Conservation (phyloP, 2,888 invertebrate species). For the Clostera curtula region DNA sequence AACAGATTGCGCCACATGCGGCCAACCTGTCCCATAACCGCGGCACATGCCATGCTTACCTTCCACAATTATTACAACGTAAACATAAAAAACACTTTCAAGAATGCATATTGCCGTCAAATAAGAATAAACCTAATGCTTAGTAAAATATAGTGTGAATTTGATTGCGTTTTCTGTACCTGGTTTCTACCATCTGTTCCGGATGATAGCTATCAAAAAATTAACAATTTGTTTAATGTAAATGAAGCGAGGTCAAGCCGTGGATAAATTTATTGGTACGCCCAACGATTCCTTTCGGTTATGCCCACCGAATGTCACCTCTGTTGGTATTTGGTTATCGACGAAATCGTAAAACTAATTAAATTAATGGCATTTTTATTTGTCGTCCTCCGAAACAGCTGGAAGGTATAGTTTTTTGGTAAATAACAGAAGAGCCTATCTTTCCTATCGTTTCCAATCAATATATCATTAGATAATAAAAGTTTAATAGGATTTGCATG, state of each 20-base stretch:
- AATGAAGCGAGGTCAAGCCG: constrained; percentile 65
- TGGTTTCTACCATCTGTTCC: constrained; percentile 61
- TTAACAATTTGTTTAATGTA: constrained; percentile 75
- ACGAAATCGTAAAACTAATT: constrained; percentile 48
- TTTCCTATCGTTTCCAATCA: too few relatives aligned
- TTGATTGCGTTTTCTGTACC: constrained; percentile 14
- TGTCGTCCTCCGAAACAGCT: constrained; percentile 42
- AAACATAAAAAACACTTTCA: constrained; percentile 49
- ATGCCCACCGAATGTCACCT: constrained; percentile 71
- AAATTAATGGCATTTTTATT: constrained; percentile 44
- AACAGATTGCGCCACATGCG: constrained; percentile 71
- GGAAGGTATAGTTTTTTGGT: too few relatives aligned
- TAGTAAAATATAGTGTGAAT: constrained; percentile 14
- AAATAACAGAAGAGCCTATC: too few relatives aligned
- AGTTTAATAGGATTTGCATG: too few relatives aligned
- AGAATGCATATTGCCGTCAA: constrained; percentile 21
- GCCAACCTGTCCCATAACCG: constrained; percentile 71
- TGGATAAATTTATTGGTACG: constrained; percentile 66
- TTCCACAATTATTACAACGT: constrained; percentile 57
- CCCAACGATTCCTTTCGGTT: constrained; percentile 58
- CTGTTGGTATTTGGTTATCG: constrained; percentile 58
- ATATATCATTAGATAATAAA: too few relatives aligned
- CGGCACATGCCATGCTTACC: constrained; percentile 70
- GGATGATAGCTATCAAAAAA: constrained; percentile 72
- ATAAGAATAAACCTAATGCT: constrained; percentile 16